Percentiles rank a stretch among this genome's conserved stretches.
These are phyloP conservation scores for Musca domestica DNA, from an alignment of 1,140 invertebrate genomes.

Conservation along the genomic window DNA sequence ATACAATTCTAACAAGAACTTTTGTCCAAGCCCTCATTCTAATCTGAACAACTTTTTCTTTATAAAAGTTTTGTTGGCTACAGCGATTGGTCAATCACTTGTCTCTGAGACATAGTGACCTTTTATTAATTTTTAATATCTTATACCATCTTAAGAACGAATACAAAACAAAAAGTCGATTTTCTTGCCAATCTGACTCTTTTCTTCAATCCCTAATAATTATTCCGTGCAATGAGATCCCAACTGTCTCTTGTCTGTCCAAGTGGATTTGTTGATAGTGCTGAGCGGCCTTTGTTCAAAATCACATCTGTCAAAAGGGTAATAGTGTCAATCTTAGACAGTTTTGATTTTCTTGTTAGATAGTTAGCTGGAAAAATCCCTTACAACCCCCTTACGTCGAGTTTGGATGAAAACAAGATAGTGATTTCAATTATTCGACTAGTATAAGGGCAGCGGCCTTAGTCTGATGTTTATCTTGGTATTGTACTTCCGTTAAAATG, in stretches of 20 bases:
- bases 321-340: background rate
- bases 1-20: conserved; percentile 5
- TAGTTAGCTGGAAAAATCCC: too few relatives aligned
- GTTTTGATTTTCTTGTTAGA: background rate
- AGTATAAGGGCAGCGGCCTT: background rate
- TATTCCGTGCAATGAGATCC: background rate
- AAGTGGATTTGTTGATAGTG: background rate
- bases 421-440: conserved; percentile 20
- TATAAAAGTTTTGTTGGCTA: background rate
- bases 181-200: too few relatives aligned
- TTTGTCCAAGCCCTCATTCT: background rate
- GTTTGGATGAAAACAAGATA: background rate
- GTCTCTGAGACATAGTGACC: background rate
- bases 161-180: background rate
- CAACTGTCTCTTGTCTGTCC: background rate
- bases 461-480: conserved; percentile 12
- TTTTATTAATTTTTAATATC: conserved; percentile 22
- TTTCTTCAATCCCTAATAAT: background rate
- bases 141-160: background rate
- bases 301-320: background rate
- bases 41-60: background rate
- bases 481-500: background rate
- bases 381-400: too few relatives aligned
- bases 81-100: background rate
- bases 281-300: background rate